Conservation (phyloP, 1,140 invertebrate species). For the Pogonognathellus flavescens region DNA sequence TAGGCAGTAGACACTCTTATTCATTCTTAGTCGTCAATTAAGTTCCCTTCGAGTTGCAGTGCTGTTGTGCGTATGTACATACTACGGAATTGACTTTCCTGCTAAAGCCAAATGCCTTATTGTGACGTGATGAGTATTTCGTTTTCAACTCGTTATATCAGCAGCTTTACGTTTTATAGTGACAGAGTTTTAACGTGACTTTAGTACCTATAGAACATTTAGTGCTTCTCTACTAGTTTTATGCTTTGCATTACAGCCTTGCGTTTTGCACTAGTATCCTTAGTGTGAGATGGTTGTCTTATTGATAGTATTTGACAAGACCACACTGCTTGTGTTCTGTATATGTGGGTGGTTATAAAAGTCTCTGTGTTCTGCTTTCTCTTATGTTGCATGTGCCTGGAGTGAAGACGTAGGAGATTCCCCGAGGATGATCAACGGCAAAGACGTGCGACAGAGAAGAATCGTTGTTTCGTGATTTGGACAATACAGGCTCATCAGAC, state of each 20-base stretch:
- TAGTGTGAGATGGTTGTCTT: not conserved
- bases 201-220: no score
- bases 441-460: constrained; percentile 59
- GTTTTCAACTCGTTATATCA: no score
- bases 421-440: constrained; percentile 57
- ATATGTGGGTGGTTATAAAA: not conserved
- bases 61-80: no score
- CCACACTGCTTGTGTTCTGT: not conserved
- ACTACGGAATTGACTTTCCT: no score
- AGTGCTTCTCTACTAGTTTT: no score
- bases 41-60: no score
- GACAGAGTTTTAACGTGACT: no score
- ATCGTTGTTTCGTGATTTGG: constrained; percentile 64
- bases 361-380: not conserved
- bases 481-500: constrained; percentile 63
- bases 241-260: not conserved
- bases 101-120: no score
- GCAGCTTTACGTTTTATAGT: no score
- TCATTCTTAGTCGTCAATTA: no score
- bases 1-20: no score
- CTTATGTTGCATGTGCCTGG: not conserved
- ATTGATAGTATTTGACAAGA: not conserved
- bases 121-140: no score
- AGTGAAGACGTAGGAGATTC: constrained; percentile 46
- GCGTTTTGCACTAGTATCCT: not conserved